These are phyloP conservation scores for Haemorhous mexicanus DNA, from an alignment of 2,113 vertebrate species.

Conservation along the genomic window DNA sequence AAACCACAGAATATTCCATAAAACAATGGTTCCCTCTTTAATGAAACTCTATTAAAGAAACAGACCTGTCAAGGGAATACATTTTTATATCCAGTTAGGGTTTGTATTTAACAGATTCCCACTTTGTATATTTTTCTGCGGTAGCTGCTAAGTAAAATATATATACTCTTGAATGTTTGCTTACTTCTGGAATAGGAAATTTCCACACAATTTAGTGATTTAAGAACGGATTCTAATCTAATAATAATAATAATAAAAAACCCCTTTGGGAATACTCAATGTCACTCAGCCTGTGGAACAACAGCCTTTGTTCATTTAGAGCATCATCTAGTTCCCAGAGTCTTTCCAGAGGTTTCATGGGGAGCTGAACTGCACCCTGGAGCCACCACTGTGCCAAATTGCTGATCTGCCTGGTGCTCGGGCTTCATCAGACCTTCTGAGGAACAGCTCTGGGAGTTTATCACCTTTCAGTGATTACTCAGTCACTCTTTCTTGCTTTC, in stretches of 20 bases:
- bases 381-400: background rate
- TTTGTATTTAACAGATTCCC: constrained; percentile 56
- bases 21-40: constrained; percentile 51
- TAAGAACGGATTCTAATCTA: constrained; percentile 57
- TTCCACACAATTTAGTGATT: constrained; percentile 57
- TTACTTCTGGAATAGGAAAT: constrained; percentile 61
- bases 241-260: background rate
- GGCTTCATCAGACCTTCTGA: background rate
- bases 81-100: constrained; percentile 43
- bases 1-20: constrained; percentile 18
- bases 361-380: background rate
- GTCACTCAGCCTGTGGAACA: constrained; percentile 27
- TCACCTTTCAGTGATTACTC: background rate
- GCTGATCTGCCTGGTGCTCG: background rate
- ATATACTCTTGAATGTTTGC: constrained; percentile 59
- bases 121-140: constrained; percentile 63
- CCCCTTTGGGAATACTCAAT: background rate
- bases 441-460: background rate
- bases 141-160: constrained; percentile 64
- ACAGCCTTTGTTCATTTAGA: constrained; percentile 42
- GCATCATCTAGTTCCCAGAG: background rate
- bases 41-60: constrained; percentile 42
- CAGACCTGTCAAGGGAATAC: constrained; percentile 21
- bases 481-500: background rate
- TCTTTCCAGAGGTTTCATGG: background rate